phyloP scores from a whole-genome alignment of 2,888 invertebrate genomes.

The Dynastes grantii region DNA sequence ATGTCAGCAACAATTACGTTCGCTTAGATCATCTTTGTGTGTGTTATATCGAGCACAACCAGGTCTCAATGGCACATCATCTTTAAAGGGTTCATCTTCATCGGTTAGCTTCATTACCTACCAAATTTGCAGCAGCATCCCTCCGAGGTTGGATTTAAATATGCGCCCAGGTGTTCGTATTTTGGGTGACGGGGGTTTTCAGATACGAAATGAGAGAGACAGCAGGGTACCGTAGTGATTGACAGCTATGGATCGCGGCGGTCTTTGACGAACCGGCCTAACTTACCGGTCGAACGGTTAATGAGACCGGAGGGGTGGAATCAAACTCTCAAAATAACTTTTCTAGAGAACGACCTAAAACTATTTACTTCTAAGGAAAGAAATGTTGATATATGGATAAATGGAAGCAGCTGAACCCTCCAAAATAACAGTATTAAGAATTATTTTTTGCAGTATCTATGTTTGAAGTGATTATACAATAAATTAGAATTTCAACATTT shows the following conservation, averaged over 20 bases:
- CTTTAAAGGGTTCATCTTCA: slow-evolving; percentile 41
- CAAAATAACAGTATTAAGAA: too few species aligned
- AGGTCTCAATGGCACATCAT: slow-evolving; percentile 14
- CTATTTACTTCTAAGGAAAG: background rate
- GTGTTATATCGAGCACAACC: slow-evolving; percentile 39
- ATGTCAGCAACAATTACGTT: slow-evolving; percentile 28
- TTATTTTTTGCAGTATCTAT: too few species aligned
- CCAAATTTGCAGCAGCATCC: slow-evolving; percentile 53
- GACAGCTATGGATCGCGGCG: slow-evolving; percentile 66
- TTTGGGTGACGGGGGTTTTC: slow-evolving; percentile 54
- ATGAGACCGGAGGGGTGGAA: slow-evolving; percentile 59
- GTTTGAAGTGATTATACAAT: too few species aligned
- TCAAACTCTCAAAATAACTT: slow-evolving; percentile 51
- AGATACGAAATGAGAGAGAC: slow-evolving; percentile 64
- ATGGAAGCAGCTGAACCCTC: too few species aligned
- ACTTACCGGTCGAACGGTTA: slow-evolving; percentile 59
- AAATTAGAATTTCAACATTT: too few species aligned
- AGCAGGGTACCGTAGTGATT: slow-evolving; percentile 67
- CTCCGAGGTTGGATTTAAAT: slow-evolving; percentile 58
- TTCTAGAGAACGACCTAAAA: slow-evolving; percentile 5
- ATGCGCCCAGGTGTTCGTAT: slow-evolving; percentile 58
- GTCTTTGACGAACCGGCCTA: slow-evolving; percentile 63
- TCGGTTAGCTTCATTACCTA: slow-evolving; percentile 46
- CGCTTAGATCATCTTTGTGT: slow-evolving; percentile 32
- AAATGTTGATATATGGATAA: too few species aligned